Evolutionary conservation across 2,888 invertebrate species (phyloP), one percentile per base, ranked within the genome.

Genomic region (Anorthoa munda): DNA sequence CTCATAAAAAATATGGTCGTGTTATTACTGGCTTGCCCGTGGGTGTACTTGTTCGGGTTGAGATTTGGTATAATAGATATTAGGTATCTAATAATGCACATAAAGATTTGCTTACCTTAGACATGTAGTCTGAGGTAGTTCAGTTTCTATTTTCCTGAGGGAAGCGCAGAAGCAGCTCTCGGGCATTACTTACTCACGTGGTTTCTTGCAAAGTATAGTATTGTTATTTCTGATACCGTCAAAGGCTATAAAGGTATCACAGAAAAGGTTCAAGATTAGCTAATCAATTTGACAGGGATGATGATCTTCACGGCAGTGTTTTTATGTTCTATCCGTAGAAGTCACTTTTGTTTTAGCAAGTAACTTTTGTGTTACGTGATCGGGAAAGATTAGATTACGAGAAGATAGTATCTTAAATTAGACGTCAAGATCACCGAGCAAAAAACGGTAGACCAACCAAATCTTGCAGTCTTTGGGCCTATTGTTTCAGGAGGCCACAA

Each of bases 1-100:
- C 74, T 84, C 88, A 86, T 88, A 89, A 89, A 88, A 88, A 87
- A 80, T 67, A 86, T 81, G 79, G 74, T 61, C 80, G 13, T 68
- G 61, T 80, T 84, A 79, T 83, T 71, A 79, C 77, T 72, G 58
- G 64, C 50, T 65, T 26, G 66, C 66, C 65, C 23, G 79, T 83
- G 72, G 70, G 69, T 77, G 70, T 72, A 66, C 69, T 72, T 55
- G 63, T 23, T 64, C 18, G 31, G 55, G 55, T 51, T 51, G 58
- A 78, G 65, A 66, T 82, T 78, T 82, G 65, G 26, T 71, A 31
- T 82, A 60, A 78, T 65, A 76, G 60, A 81, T 66, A 59, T 63
- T 75, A 80, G 66, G 39, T 39, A 9, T 39, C 39, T 31, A 39
- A 17, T 60, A 60, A n/a, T 46, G 60, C 45, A 39, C 55, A 72